These are phyloP conservation scores for Sepioteuthis lessoniana DNA, from an alignment of 2,888 invertebrate genomes.

Conservation along the genomic window DNA sequence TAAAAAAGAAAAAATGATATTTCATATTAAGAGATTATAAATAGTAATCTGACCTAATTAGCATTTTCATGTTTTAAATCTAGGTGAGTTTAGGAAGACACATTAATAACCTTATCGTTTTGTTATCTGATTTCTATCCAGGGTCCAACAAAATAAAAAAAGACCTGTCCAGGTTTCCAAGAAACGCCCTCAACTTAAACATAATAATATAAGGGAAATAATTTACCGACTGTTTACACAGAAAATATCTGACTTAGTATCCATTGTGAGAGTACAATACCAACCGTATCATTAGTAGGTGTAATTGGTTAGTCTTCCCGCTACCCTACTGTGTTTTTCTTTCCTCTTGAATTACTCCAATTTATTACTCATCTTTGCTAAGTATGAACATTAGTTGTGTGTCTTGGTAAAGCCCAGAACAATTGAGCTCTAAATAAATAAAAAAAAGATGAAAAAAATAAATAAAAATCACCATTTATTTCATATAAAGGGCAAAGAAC, in stretches of 20 bases:
- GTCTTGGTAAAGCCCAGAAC: not conserved
- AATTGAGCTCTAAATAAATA: too few species aligned
- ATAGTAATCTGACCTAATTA: not conserved
- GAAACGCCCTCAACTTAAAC: not conserved
- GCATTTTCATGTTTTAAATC: not conserved
- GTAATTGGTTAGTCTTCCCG: not conserved
- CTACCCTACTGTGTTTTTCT: not conserved
- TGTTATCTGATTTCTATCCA: not conserved
- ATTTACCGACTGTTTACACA: conserved; percentile 5
- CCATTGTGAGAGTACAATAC: not conserved
- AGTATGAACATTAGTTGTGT: not conserved
- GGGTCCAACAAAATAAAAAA: not conserved
- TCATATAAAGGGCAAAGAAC: too few species aligned
- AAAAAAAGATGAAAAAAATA: too few species aligned
- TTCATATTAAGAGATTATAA: not conserved
- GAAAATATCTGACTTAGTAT: not conserved
- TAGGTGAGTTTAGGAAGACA: not conserved
- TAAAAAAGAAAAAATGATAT: not conserved
- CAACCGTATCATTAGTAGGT: not conserved
- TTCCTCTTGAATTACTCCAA: not conserved
- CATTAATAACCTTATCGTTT: not conserved
- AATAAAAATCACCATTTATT: too few species aligned
- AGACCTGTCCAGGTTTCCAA: not conserved
- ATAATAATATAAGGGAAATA: not conserved
- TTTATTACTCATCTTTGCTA: not conserved